phyloP scores from a whole-genome alignment of 2,797 vertebrate genomes.

The Neopelma chrysocephalum region DNA sequence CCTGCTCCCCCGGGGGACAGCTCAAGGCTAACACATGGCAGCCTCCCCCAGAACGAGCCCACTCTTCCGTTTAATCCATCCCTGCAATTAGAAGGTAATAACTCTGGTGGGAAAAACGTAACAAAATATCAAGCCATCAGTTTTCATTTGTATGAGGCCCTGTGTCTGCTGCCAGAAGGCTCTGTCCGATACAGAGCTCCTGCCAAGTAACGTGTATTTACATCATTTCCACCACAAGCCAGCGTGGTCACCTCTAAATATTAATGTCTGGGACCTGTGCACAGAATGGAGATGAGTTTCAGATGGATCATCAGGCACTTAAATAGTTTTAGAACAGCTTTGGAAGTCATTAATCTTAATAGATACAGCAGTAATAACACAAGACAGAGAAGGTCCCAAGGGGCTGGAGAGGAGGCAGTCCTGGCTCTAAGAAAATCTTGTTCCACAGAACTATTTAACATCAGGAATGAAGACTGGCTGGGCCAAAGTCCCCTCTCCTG shows the following conservation, averaged over 20 bases:
- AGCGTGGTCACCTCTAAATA: not conserved
- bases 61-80: not conserved
- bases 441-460: not conserved
- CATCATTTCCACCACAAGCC: not conserved
- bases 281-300: constrained; percentile 25
- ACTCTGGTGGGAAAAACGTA: not conserved
- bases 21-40: not conserved
- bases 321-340: not conserved
- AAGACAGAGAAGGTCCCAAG: not conserved
- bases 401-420: not conserved
- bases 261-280: not conserved
- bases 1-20: not conserved
- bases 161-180: not conserved
- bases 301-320: constrained; percentile 25
- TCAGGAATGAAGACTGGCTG: not conserved
- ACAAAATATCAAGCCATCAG: constrained; percentile 27
- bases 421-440: not conserved
- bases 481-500: not conserved
- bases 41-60: not conserved
- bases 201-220: constrained; percentile 29
- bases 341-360: constrained; percentile 6
- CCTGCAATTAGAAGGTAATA: constrained; percentile 18
- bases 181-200: not conserved
- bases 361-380: not conserved
- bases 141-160: constrained; percentile 19